Base-by-base conservation (phyloP, 1,140 invertebrate genomes). In the Colletes latitarsis region DNA sequence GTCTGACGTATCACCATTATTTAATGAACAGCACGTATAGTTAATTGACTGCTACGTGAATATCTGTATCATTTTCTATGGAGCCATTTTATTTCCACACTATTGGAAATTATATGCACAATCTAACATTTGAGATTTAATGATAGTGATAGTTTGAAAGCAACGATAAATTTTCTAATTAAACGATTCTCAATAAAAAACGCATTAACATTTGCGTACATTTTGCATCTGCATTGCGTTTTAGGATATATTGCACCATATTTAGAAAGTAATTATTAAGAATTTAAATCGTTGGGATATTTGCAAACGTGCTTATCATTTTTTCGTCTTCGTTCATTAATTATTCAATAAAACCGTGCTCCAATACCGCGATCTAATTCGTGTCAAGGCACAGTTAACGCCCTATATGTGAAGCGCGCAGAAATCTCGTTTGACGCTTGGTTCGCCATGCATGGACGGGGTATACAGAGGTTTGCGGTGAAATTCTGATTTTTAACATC, bases 341-440 rank as follows among this genome's bases (percentile, higher is more conserved):
- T 53, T 55, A 77, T 15, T 39, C 77, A 79, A 82, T 81, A 76
- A 64, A 72, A 30, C n/a, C 21, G 49, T 80, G 66, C 17, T 14
- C 8, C 21, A 41, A 14, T 9, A 19, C 69, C 57, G 8, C n/a
- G 14, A 39, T 5, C 82, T 87, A 86, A 89, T 91, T 84, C 74
- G 85, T 90, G 88, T 88, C 88, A 87, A 86, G 88, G 84, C 85
- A 91, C 89, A 87, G 90, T 91, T 90, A 91, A 90, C 89, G 92
- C 90, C 89, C 92, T 89, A 93, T 92, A 92, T 93, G 91, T 90
- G 89, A 90, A 92, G 83, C 82, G 84, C 79, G 87, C 86, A 91
- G 90, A 92, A 92, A 92, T 92, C 84, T 89, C 63, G 69, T 83
- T 89, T 89, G 88, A 88, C 88, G 89, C 90, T 88, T 92, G 91